Evolutionary conservation across 2,113 vertebrate species (phyloP), one percentile per base, ranked within the genome.

Genomic region (Butorides virescens): DNA sequence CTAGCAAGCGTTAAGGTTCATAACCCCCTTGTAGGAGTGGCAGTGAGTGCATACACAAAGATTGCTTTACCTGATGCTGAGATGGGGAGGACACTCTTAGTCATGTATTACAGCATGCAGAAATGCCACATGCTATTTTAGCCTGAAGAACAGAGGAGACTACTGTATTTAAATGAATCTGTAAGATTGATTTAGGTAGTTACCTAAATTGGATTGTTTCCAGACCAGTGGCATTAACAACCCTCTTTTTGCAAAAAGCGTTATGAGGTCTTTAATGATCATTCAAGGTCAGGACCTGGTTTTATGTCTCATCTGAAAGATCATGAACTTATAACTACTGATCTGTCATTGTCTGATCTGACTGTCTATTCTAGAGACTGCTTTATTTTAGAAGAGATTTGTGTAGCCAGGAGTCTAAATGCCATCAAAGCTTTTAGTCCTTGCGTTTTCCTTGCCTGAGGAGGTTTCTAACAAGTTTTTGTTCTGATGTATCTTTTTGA

Each of bases 251-350:
- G 66, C 53, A 92, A 90, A 95, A 96, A 89, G 34, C 6, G 3
- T 90, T 95, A 89, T 81, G 92, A 81, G 93, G 62, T 55, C 88
- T 93, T 96, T 96, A 96, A 94, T 96, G 86, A 95, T 74, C 39
- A 61, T 53, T 50, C 68, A 83, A 88, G 93, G 96, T 96, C 95
- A 93, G 44, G 84, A 94, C 86, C 89, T 1, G 2, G 61, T 81
- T 97, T 97, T 97, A 94, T 95, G 88, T 94, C 93, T 97, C 78
- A 92, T 95, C 78, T 96, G 71, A 88, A 97, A 96, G 92, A 90
- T 47, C 74, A 72, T 91, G 96, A 96, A 94, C 90, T 94, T 92
- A 32, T 50, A 93, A 63, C 71, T 93, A 76, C 61, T 92, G 65
- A 90, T 79, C 62, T 92, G 68, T 97, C 81, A 91, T 29, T 83